Percentiles rank a stretch among this genome's conserved stretches.
Evolutionary conservation across 2,113 vertebrate genomes (phyloP).

Genomic region (Trinectes maculatus): DNA sequence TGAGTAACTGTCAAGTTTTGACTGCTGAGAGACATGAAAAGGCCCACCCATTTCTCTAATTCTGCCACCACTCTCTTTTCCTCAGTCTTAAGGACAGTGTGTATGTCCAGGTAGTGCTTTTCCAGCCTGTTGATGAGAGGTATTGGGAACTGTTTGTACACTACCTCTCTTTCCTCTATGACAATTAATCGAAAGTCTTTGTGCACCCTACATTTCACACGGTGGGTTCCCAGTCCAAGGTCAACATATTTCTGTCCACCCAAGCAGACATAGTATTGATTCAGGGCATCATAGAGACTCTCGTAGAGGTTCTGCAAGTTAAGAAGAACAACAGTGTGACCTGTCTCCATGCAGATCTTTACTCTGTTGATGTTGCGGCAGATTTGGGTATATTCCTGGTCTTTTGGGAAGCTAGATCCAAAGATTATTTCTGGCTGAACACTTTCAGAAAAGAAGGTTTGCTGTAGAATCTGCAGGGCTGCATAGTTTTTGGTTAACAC

Average conservation of each 20-base stretch:
- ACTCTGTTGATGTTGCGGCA: constrained; percentile 96
- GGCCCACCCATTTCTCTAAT: constrained; percentile 83
- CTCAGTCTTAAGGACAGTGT: constrained; percentile 83
- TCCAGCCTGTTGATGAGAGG: constrained; percentile 97
- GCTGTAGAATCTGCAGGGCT: constrained; percentile 93
- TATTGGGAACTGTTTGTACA: constrained; percentile 92
- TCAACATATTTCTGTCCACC: constrained; percentile 97
- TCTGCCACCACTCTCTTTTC: constrained; percentile 81
- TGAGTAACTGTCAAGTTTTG: constrained; percentile 37
- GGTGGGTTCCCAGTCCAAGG: constrained; percentile 93
- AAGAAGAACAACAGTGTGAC: constrained; percentile 89
- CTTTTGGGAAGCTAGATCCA: constrained; percentile 94
- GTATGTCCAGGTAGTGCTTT: constrained; percentile 94
- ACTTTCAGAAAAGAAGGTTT: constrained; percentile 80
- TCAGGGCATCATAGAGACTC: constrained; percentile 96
- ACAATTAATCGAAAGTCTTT: constrained; percentile 89
- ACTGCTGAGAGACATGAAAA: constrained; percentile 71
- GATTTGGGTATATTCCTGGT: constrained; percentile 95
- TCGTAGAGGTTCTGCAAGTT: constrained; percentile 97
- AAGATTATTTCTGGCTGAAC: constrained; percentile 93
- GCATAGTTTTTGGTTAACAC: constrained; percentile 93
- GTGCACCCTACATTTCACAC: constrained; percentile 96
- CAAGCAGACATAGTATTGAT: constrained; percentile 95
- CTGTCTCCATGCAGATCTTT: constrained; percentile 97
- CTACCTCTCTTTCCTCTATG: constrained; percentile 93